A percentile compares a stretch with the other conserved stretches of the same genome.
Conservation (phyloP, 2,888 invertebrate species). For the Scrobipalpa costella region DNA sequence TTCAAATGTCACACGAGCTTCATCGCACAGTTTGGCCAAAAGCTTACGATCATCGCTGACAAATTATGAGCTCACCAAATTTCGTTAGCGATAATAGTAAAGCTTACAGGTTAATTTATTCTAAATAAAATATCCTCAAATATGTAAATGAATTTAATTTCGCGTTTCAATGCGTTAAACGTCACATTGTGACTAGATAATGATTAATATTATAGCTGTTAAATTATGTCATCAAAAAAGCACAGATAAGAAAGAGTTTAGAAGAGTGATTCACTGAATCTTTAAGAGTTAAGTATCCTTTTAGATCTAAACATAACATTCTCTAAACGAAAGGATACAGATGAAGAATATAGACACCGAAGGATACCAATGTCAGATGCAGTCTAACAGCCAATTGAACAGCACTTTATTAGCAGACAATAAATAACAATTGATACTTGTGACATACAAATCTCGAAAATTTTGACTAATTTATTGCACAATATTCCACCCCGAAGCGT, state of each 20-base stretch:
- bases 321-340: conserved; percentile 15
- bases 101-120: neutral
- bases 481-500: no score
- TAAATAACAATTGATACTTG: conserved; percentile 26
- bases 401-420: conserved; percentile 21
- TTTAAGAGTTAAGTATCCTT: neutral
- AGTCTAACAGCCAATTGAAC: conserved; percentile 32
- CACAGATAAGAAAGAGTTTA: conserved; percentile 29
- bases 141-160: neutral
- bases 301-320: conserved; percentile 19
- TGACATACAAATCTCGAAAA: neutral
- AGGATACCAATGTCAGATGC: neutral
- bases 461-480: conserved; percentile 3
- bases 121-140: neutral
- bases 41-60: no score
- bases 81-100: neutral
- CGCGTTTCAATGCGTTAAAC: neutral
- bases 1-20: neutral
- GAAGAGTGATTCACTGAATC: conserved; percentile 13
- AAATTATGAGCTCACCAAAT: neutral
- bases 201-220: neutral
- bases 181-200: neutral
- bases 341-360: conserved; percentile 25
- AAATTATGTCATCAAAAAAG: conserved; percentile 6
- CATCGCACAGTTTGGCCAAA: no score